Evolutionary conservation across 2,888 invertebrate genomes (phyloP).

Genomic region (Globia sparganii): DNA sequence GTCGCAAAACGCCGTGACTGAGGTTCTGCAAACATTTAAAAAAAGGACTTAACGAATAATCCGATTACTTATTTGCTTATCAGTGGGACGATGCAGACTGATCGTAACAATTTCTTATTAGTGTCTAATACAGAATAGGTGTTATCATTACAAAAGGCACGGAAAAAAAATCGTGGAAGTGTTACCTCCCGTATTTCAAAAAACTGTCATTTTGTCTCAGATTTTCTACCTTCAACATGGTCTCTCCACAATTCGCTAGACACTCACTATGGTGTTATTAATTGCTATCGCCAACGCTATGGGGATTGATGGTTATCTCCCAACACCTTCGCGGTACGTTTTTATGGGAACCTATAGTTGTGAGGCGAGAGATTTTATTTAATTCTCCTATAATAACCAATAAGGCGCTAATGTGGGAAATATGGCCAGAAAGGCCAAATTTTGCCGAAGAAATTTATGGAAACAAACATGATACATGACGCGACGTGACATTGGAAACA

Average conservation of each 20-base stretch:
- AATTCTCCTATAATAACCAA: conserved; percentile 28
- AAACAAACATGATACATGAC: not conserved
- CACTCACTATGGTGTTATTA: conserved; percentile 74
- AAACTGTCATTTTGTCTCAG: not conserved
- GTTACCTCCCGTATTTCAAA: too few species aligned
- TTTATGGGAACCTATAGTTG: conserved; percentile 55
- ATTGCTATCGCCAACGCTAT: conserved; percentile 66
- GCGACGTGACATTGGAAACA: not conserved
- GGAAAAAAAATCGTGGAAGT: not conserved
- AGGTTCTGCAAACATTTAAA: not conserved
- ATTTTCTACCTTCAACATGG: conserved; percentile 20
- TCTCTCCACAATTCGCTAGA: conserved; percentile 40
- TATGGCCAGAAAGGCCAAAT: not conserved
- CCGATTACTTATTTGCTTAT: not conserved
- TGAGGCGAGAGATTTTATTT: conserved; percentile 43
- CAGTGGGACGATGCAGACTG: not conserved
- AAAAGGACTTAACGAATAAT: not conserved
- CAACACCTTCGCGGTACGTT: conserved; percentile 58
- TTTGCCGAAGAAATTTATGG: not conserved
- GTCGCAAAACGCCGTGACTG: not conserved
- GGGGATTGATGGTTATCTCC: conserved; percentile 66
- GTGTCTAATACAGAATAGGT: not conserved
- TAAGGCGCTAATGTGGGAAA: conserved; percentile 54
- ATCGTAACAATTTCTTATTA: not conserved
- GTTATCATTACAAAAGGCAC: too few species aligned